Evolutionary conservation across 1,140 invertebrate species (phyloP).

Genomic region (Musca domestica): DNA sequence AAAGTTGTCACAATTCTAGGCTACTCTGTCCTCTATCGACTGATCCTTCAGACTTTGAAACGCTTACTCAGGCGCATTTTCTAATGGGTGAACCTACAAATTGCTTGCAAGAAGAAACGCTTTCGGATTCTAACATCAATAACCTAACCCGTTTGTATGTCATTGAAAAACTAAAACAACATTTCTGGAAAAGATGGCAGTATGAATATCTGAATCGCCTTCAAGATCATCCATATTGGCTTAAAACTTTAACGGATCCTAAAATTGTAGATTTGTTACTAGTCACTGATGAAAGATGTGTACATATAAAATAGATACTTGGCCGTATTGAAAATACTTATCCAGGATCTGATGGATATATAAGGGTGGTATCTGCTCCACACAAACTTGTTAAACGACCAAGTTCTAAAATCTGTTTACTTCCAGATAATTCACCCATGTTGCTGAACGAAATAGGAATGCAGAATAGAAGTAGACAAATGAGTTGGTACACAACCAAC

Average conservation of each 20-base stretch:
- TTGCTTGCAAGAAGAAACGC: neutral
- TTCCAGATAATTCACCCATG: no score
- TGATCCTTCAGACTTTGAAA: neutral
- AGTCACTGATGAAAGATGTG: conserved; percentile 15
- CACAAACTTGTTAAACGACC: no score
- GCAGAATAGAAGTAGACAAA: no score
- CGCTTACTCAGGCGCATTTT: conserved; percentile 11
- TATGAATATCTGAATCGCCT: conserved; percentile 1
- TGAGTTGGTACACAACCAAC: no score
- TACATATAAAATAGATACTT: neutral
- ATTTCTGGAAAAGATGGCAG: conserved; percentile 15
- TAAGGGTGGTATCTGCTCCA: no score
- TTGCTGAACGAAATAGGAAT: no score
- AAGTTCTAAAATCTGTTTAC: no score
- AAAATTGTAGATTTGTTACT: neutral
- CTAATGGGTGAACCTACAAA: conserved; percentile 2
- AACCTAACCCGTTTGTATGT: neutral
- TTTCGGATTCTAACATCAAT: neutral
- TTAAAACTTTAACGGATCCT: neutral
- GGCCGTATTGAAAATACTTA: neutral
- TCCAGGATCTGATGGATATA: no score
- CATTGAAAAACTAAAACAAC: neutral
- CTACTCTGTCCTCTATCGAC: neutral
- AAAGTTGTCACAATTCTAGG: conserved; percentile 31
- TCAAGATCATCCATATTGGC: neutral